Evolutionary conservation across 2,797 vertebrate genomes (phyloP).

Genomic region (Cyprinella venusta): DNA sequence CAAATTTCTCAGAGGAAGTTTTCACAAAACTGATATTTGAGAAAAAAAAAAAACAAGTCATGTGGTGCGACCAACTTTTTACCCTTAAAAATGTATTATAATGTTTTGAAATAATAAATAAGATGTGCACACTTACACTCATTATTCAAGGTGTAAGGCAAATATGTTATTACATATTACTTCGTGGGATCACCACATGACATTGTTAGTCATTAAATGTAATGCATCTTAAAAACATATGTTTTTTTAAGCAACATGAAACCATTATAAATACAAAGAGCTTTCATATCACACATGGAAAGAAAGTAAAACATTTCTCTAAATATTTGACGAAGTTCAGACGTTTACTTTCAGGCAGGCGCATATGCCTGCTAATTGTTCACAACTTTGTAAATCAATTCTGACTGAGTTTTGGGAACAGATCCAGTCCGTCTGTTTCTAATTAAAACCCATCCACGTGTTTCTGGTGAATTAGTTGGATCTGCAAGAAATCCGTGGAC

Average conservation of each 20-base stretch:
- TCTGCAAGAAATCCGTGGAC: constrained; percentile 55
- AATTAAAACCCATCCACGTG: constrained; percentile 68
- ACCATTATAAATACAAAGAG: not conserved
- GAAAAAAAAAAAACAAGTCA: not conserved
- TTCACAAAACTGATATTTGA: not conserved
- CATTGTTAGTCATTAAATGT: not conserved
- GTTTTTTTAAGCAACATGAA: not conserved
- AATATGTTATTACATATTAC: not conserved
- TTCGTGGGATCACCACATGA: not conserved
- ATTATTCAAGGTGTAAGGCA: not conserved
- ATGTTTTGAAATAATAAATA: not conserved
- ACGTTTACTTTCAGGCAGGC: constrained; percentile 65
- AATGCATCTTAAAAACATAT: not conserved
- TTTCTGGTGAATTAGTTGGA: constrained; percentile 56
- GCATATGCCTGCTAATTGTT: constrained; percentile 71
- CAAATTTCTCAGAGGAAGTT: not conserved
- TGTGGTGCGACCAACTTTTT: not conserved
- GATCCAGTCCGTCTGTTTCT: constrained; percentile 69
- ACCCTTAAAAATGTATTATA: not conserved
- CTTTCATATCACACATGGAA: not conserved
- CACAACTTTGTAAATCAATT: constrained; percentile 72
- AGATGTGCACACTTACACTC: not conserved
- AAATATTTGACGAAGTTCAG: constrained; percentile 34
- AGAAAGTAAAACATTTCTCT: not conserved
- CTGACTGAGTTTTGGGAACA: constrained; percentile 47